phyloP scores from a whole-genome alignment of 1,140 invertebrate species.

The Amyelois transitella region DNA sequence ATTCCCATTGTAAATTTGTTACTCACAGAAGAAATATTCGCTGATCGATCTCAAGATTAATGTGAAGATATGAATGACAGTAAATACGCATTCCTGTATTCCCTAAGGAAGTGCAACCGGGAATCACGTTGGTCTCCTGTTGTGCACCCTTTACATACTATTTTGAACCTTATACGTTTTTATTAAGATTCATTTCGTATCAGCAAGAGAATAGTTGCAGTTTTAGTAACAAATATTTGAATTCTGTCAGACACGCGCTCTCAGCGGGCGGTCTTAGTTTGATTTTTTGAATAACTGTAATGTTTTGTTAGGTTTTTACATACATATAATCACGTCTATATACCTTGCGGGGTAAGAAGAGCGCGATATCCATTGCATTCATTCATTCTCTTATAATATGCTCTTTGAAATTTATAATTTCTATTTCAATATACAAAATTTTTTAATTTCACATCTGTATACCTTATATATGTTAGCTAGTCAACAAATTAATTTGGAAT shows the following conservation, averaged over 20 bases:
- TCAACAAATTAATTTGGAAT: no score
- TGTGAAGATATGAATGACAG: not conserved
- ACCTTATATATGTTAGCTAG: no score
- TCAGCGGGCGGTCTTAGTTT: not conserved
- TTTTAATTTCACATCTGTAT: no score
- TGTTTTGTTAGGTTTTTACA: not conserved
- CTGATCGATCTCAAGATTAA: not conserved
- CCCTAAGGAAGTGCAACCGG: not conserved
- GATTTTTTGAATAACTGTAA: not conserved
- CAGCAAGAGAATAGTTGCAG: not conserved
- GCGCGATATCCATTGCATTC: no score
- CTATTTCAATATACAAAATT: no score
- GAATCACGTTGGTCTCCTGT: not conserved
- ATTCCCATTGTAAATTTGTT: not conserved
- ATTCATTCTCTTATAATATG: no score
- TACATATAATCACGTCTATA: not conserved
- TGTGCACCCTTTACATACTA: not conserved
- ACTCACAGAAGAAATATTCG: not conserved
- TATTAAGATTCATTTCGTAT: not conserved
- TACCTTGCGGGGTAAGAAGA: not conserved
- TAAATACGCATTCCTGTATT: not conserved
- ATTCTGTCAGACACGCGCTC: not conserved
- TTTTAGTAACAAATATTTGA: not conserved
- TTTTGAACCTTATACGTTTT: not conserved
- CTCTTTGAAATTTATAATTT: no score